Base-by-base conservation (phyloP, 1,140 invertebrate species). In the Venustaconcha ellipsiformis region DNA sequence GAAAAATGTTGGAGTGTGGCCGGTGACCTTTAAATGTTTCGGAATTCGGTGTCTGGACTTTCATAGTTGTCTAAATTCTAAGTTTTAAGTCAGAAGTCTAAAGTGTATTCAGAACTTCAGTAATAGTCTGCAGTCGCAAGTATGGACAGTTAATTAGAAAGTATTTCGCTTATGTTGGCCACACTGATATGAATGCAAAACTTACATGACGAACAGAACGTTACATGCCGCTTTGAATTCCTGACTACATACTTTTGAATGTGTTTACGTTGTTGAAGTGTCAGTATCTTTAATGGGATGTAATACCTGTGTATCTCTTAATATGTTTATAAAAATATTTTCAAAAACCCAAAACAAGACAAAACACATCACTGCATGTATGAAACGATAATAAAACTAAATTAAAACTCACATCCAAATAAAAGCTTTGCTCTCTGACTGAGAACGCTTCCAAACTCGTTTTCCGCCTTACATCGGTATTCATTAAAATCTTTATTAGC, bases 331-430 rank as follows among this genome's bases (percentile, higher is more conserved):
- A 14, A 26, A 66, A 66, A n/a, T 66, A 15, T 5, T 15, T 66
- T 66, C 6, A n/a, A 15, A 30, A 30, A 30, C 2, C 26, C 1
- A 30, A 30, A 30, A 30, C 26, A 30, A 30, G 4, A 30, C 26
- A 30, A 3, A 30, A 30, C 26, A 57, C 56, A 55, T 12, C 5
- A 17, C n/a, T n/a, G 0, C 14, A 68, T 5, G 17, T 17, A 55
- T 2, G 18, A 20, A 15, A 15, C 23, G 17, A 4, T 2, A n/a
- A 15, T 55, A 14, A 14, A 14, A 30, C 12, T 14, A 55, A 14
- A 67, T 57, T 1, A 60, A 56, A 15, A 64, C 75, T 72, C 57
- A 77, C 75, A 77, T 56, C 75, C 75, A 37, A 71, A 77, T 48
- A 68, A 20, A 20, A 77, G 59, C 55, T 62, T 66, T 14, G 69